phyloP scores from a whole-genome alignment of 2,797 vertebrate species.

The Sebastes steindachneri region DNA sequence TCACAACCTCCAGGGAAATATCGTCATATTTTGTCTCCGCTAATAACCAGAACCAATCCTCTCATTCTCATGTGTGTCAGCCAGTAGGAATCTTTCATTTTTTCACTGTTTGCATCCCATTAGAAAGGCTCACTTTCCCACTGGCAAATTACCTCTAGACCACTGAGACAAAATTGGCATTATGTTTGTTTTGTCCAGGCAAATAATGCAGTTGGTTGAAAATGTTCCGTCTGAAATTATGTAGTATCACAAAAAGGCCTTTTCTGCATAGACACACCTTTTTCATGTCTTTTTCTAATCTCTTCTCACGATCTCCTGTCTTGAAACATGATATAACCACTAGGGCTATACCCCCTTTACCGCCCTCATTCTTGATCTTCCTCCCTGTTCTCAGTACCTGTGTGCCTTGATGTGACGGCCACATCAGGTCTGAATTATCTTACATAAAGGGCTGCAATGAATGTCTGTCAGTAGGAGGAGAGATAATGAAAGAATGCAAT shows the following conservation, averaged over 20 bases:
- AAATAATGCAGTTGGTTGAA: not conserved
- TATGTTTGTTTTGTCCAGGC: not conserved
- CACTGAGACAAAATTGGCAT: not conserved
- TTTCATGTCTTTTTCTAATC: conserved; percentile 2
- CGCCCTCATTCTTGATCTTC: not conserved
- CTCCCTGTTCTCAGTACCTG: not conserved
- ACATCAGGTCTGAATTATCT: conserved; percentile 25
- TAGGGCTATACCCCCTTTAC: not conserved
- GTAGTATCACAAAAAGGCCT: not conserved
- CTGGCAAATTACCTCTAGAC: not conserved
- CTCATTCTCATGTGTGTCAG: conserved; percentile 24
- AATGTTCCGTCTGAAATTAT: not conserved
- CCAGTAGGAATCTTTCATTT: conserved; percentile 22
- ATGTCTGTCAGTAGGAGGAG: conserved; percentile 14
- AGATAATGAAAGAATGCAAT: conserved; percentile 33
- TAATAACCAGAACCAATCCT: conserved; percentile 38
- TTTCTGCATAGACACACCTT: not conserved
- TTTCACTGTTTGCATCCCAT: not conserved
- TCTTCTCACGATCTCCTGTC: not conserved
- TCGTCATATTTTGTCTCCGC: conserved; percentile 41
- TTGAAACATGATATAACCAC: conserved; percentile 3
- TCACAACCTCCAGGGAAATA: conserved; percentile 55
- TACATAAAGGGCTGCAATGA: not conserved
- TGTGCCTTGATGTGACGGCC: not conserved
- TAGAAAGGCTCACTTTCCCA: not conserved